A percentile compares a stretch with the other conserved stretches of the same genome.
phyloP scores from a whole-genome alignment of 2,797 vertebrate species.

The Cyclura pinguis region DNA sequence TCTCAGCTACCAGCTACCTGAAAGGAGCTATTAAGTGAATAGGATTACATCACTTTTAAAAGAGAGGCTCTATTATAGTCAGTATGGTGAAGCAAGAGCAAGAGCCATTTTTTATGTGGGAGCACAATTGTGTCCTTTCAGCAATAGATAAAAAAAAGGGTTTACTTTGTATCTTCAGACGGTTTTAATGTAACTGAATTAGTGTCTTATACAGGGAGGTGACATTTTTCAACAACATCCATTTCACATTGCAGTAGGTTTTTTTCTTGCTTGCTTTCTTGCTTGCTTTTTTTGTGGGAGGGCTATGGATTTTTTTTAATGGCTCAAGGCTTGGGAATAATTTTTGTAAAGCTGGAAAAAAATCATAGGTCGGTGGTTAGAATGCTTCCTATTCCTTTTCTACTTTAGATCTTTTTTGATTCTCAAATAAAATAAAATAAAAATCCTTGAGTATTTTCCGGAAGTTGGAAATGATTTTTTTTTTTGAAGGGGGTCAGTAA shows the following conservation, averaged over 20 bases:
- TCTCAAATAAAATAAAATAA: no score
- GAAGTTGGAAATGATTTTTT: no score
- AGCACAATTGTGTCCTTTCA: slow-evolving; percentile 46
- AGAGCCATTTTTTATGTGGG: background rate
- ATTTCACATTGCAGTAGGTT: background rate
- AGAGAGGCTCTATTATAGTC: slow-evolving; percentile 40
- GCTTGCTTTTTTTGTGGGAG: background rate
- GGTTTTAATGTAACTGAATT: slow-evolving; percentile 63
- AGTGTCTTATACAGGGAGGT: slow-evolving; percentile 64
- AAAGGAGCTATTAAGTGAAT: slow-evolving; percentile 40
- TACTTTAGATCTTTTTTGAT: no score
- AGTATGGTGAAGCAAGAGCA: background rate
- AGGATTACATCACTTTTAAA: slow-evolving; percentile 46
- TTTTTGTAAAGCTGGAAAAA: background rate
- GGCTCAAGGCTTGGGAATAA: background rate
- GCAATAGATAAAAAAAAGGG: slow-evolving; percentile 42
- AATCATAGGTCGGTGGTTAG: background rate
- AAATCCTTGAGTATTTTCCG: no score
- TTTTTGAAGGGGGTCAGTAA: no score
- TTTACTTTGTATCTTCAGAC: slow-evolving; percentile 40
- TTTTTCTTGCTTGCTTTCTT: background rate
- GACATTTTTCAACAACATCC: slow-evolving; percentile 34
- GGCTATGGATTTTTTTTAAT: background rate
- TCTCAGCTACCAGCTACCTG: slow-evolving; percentile 7
- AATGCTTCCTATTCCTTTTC: background rate